Conservation (phyloP, 64 coral and sea anemone species). For the Montipora cactus region DNA sequence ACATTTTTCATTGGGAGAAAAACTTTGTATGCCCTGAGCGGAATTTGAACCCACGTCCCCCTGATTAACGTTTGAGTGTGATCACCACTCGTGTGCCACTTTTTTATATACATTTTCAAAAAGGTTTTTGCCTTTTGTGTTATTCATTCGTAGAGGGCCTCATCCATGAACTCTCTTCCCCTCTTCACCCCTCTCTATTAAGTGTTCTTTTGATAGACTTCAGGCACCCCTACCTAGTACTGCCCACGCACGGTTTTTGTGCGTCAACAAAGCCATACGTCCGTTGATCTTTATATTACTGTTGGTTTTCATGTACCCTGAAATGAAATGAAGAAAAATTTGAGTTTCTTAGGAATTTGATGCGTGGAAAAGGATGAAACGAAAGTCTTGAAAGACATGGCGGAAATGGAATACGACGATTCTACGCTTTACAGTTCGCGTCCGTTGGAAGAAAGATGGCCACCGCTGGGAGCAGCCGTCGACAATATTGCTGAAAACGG, state of each 20-base stretch:
- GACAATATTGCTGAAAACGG: slow-evolving; percentile 55
- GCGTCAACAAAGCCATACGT: slow-evolving; percentile 21
- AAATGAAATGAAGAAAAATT: neutral
- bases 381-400: slow-evolving; percentile 39
- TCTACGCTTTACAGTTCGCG: slow-evolving; percentile 71
- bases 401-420: slow-evolving; percentile 89
- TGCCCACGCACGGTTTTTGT: slow-evolving; percentile 6
- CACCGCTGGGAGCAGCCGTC: slow-evolving; percentile 84
- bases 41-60: too few relatives aligned
- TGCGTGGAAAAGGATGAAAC: neutral
- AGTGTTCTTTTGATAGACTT: neutral
- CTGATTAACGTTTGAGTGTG: too few relatives aligned
- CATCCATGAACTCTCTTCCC: neutral
- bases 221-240: neutral
- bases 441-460: slow-evolving; percentile 98
- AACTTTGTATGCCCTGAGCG: too few relatives aligned
- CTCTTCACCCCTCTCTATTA: neutral
- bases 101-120: too few relatives aligned
- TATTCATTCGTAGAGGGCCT: too few relatives aligned
- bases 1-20: too few relatives aligned
- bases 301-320: neutral
- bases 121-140: too few relatives aligned
- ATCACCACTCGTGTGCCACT: too few relatives aligned
- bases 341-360: neutral
- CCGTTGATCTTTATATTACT: slow-evolving; percentile 17